Conservation (phyloP, 2,113 vertebrate species). For the Cinclus cinclus region DNA sequence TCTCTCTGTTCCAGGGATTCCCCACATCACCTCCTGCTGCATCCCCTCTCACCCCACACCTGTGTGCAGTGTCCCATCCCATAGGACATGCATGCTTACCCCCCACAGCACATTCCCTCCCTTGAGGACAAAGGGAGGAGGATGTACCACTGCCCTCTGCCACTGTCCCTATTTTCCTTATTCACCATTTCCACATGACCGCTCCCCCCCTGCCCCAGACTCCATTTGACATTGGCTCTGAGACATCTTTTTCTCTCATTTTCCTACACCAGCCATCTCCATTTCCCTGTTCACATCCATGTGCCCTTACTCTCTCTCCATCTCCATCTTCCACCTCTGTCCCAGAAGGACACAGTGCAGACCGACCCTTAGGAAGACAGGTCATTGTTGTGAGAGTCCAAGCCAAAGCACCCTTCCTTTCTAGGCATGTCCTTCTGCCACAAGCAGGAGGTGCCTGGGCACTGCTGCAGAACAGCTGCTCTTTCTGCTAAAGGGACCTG, state of each 20-base stretch:
- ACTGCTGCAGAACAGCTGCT: background rate
- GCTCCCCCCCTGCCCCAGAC: background rate
- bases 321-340: background rate
- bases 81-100: background rate
- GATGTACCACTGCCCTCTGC: background rate
- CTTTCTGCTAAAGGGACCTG: background rate
- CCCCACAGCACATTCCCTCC: background rate
- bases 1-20: background rate
- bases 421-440: background rate
- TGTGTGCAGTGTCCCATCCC: background rate
- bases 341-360: background rate
- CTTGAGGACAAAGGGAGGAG: background rate
- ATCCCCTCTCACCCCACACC: background rate
- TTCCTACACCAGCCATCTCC: background rate
- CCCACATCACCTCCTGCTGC: background rate
- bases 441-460: background rate
- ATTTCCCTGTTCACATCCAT: background rate
- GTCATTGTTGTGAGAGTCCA: background rate
- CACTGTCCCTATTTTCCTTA: background rate
- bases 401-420: background rate
- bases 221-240: background rate
- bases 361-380: background rate
- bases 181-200: background rate
- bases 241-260: background rate
- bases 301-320: background rate